Base-by-base conservation (phyloP, 2,888 invertebrate species). In the Calameuta idolon region DNA sequence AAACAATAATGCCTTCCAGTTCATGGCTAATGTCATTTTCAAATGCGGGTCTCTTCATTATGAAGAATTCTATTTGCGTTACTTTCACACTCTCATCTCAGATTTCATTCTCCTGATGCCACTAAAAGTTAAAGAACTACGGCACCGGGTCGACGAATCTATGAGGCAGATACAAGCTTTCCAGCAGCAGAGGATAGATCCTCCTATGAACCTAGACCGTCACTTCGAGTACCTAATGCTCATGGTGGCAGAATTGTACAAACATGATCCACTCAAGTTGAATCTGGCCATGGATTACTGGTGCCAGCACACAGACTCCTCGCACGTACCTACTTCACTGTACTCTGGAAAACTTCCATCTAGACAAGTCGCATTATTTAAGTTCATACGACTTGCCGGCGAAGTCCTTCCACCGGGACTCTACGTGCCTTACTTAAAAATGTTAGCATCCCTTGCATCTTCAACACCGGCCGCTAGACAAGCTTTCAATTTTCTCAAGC, bases 31-130 rank as follows among this genome's bases (percentile, higher is more conserved):
- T 79, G 94, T 95, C 30, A 92, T 98, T 37, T 92, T 98, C 34
- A 94, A 95, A 30, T 95, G 94, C 79, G 94, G 95, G 40, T 92
- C 93, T 40, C 94, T 98, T 79, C 94, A 94, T 84, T 94, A 94
- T 80, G 95, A 95, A 91, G 96, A 97, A 91, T 98, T 97, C 90
- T 96, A 97, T 88, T 93, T 96, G 85, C 94, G 96, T 34, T 94
- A 97, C 73, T 92, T 98, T 74, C 98, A 99, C 92, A 94, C 94
- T 30, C 92, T 98, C 12, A 93, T 98, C 76, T 97, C 97, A 0
- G 98, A 98, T 92, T 98, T 99, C 87, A 97, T 99, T 75, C 95
- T 97, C 81, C 94, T 96, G 77, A 97, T 98, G 97, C 98, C 98
- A 77, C 94, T 97, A 75, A 98, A 98, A 94, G 94, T 97, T 0